Evolutionary conservation across 30 jellyfish, hydroid and myxozoan genomes (phyloP), one percentile per base, ranked within the genome.

Genomic region (Aurelia coerulea): DNA sequence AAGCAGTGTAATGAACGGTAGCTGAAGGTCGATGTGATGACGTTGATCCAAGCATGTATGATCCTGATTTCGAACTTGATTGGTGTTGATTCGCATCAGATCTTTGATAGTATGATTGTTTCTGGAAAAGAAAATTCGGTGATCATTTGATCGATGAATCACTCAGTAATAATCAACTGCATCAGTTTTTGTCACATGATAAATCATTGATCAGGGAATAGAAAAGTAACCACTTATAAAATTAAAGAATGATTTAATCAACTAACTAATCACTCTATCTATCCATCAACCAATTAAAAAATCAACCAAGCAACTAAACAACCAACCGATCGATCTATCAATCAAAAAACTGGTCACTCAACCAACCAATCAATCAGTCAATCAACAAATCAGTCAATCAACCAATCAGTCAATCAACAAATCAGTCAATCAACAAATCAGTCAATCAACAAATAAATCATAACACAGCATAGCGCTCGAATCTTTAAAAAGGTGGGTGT

Each of bases 11-110:
- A 88, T 94, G 99, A 50, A 94, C 87, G 0, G 99, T 94, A 39
- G 99, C 97, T 3, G 99, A 94, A 5, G 99, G 97, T 62, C 97
- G 69, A 59, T 88, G 97, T 35, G 98, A 70, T 60, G 97, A 83
- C 2, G 93, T 56, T 46, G 88, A 71, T 19, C 88, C 89, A 3
- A 82, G 76, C 79, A 78, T 63, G 69, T 88, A 88, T 18, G 96
- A 78, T 17, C 73, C 73, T 69, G 75, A 88, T 4, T 89, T 64
- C 29, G 79, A 56, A 11, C 70, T 13, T 23, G 49, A 65, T 60
- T 60, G 65, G 54, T 74, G 97, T 13, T 88, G 96, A 29, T 81
- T 68, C 10, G 66, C 91, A 34, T 89, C 96, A 18, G 90, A 93
- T 75, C 91, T 88, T 68, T 86, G 97, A 79, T 81, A 79, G 83